Evolutionary conservation across 2,113 vertebrate genomes (phyloP), one percentile per base, ranked within the genome.

Genomic region (Oncorhynchus clarkii): DNA sequence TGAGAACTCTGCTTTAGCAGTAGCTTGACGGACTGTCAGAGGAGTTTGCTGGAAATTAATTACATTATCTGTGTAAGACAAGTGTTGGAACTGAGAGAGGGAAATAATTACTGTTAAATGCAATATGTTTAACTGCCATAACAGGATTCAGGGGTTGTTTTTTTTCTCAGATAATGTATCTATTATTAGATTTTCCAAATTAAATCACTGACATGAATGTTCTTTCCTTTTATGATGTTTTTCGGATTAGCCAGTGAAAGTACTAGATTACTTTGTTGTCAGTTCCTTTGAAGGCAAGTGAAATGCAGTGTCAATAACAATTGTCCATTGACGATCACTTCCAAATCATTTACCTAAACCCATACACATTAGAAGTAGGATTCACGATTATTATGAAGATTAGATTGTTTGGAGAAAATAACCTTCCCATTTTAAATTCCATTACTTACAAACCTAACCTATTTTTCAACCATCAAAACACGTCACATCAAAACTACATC

Each of bases 31-130:
- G 73, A 60, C 84, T 88, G 88, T 89, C 83, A 87, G 69, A 70
- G 74, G 78, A 59, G 69, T 80, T 69, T 68, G 73, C 72, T 70
- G 27, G 67, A 77, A 80, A 89, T 82, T 78, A 84, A 81, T 86
- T 76, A 81, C 70, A 72, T 72, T 76, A 82, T 75, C 73, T 70
- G n/a, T 77, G 76, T 70, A 74, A 11, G 39, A 45, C 39, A 45
- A 86, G 86, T 85, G 88, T 81, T 68, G 81, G 74, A 82, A 79
- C 29, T 67, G 48, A 34, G 76, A 80, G 83, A 74, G 81, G 73
- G 80, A 84, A 86, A 86, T 84, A 83, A 88, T 89, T 81, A 87
- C 78, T 77, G 74, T 71, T 69, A 74, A 68, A 81, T 74, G 79
- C 74, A 82, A 87, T 77, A 73, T 75, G 74, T 67, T 71, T 69